A percentile compares a stretch with the other conserved stretches of the same genome.
Evolutionary conservation across 2,797 vertebrate species (phyloP).

Genomic region (Orestias chungarensis): DNA sequence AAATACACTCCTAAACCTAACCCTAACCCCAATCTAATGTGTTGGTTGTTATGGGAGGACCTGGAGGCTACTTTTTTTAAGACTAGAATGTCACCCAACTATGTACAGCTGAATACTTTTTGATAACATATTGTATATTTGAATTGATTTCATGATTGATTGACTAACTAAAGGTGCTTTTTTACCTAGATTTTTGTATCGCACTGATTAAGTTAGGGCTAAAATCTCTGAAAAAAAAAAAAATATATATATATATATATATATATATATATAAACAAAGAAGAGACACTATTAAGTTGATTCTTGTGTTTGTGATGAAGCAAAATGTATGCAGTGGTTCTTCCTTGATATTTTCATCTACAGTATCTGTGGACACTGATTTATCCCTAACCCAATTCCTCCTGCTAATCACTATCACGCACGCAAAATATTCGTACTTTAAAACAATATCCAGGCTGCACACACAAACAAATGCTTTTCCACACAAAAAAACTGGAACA

Average conservation of each 20-base stretch:
- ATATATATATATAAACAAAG: too few relatives aligned
- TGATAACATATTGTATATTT: background rate
- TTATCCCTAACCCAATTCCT: slow-evolving; percentile 74
- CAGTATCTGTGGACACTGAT: slow-evolving; percentile 56
- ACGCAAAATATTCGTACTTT: slow-evolving; percentile 36
- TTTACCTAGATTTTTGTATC: background rate
- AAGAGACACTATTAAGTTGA: background rate
- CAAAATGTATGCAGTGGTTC: slow-evolving; percentile 6
- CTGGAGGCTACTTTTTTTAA: background rate
- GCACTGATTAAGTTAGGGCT: background rate
- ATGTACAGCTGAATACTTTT: background rate
- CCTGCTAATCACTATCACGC: slow-evolving; percentile 59
- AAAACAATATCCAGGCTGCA: slow-evolving; percentile 24
- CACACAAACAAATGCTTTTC: slow-evolving; percentile 5
- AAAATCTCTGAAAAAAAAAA: too few relatives aligned
- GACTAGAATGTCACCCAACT: background rate
- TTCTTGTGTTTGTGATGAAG: background rate
- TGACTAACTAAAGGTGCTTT: background rate
- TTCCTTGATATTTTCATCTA: slow-evolving; percentile 64
- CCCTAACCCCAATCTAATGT: background rate
- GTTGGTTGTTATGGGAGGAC: background rate
- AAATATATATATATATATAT: too few relatives aligned
- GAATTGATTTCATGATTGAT: too few relatives aligned
- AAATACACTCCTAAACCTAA: background rate
- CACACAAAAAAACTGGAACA: slow-evolving; percentile 9